A percentile compares a stretch with the other conserved stretches of the same genome.
phyloP scores from a whole-genome alignment of 2,888 invertebrate species.

The Melieria picta region DNA sequence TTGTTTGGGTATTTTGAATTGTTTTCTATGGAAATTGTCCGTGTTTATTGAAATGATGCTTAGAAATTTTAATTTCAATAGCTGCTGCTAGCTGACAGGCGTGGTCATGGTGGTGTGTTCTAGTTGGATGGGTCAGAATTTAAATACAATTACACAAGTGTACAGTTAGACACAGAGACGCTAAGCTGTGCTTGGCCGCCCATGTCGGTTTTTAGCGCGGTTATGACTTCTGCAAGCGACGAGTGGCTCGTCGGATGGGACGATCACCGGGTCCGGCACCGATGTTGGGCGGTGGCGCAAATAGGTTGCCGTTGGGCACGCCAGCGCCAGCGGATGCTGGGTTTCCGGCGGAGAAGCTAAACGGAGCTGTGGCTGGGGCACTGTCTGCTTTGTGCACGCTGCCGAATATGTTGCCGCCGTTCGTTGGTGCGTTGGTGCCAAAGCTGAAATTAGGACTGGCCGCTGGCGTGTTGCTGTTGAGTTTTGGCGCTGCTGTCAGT shows the following conservation, averaged over 20 bases:
- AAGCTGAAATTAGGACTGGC: constrained; percentile 6
- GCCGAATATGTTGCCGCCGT: constrained; percentile 44
- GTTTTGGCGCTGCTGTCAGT: background rate
- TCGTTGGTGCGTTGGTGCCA: background rate
- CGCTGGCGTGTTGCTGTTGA: constrained; percentile 3
- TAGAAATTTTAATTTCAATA: too few relatives aligned
- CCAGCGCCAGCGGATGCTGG: constrained; percentile 27
- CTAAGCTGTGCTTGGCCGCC: too few relatives aligned
- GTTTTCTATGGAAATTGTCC: too few relatives aligned
- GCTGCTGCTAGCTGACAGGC: too few relatives aligned
- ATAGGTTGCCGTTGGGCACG: constrained; percentile 45
- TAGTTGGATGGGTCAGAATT: too few relatives aligned
- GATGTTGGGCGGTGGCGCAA: constrained; percentile 44
- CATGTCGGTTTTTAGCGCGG: background rate
- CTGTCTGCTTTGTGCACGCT: constrained; percentile 19
- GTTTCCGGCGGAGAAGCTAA: constrained; percentile 45
- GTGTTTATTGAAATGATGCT: too few relatives aligned
- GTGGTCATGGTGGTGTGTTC: too few relatives aligned
- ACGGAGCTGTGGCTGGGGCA: constrained; percentile 40
- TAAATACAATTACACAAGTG: too few relatives aligned
- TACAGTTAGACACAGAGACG: too few relatives aligned
- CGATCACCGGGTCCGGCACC: constrained; percentile 43
- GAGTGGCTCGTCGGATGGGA: constrained; percentile 55
- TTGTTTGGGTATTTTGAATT: too few relatives aligned
- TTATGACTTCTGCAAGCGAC: constrained; percentile 45